These are phyloP conservation scores for Glaucidium brasilianum DNA, from an alignment of 2,113 vertebrate genomes.

Conservation along the genomic window DNA sequence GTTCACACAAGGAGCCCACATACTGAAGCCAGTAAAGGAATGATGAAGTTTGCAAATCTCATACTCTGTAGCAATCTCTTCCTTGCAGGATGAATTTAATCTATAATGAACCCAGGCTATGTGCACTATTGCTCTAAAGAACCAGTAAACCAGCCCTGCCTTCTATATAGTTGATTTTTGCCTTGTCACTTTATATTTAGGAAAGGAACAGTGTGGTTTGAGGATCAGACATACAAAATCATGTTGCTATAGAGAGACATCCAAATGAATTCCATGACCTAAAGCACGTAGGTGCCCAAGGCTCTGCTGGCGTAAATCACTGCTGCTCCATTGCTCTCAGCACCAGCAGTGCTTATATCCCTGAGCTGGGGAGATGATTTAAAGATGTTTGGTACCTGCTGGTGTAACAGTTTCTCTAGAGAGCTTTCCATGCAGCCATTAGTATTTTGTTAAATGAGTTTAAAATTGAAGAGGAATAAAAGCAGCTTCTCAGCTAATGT, in stretches of 20 bases:
- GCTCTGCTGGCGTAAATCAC: background rate
- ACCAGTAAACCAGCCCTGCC: background rate
- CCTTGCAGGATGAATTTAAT: background rate
- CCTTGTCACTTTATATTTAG: background rate
- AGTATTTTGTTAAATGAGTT: background rate
- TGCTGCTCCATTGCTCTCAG: background rate
- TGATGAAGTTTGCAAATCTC: background rate
- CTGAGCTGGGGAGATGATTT: background rate
- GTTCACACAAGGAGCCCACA: background rate
- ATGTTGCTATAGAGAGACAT: background rate
- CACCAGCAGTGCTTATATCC: background rate
- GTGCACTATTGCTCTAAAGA: background rate
- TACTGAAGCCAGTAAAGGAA: background rate
- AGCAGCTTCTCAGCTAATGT: fast-evolving
- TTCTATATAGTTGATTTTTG: background rate
- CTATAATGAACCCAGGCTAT: background rate
- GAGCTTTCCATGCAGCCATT: background rate
- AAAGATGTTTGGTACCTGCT: background rate
- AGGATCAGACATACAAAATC: background rate
- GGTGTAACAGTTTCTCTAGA: background rate
- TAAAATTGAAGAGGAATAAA: background rate
- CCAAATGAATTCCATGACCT: background rate
- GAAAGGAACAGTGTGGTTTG: background rate
- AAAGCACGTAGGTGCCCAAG: background rate
- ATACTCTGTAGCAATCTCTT: background rate